Evolutionary conservation across 2,888 invertebrate genomes (phyloP), one percentile per base, ranked within the genome.

Genomic region (Acrobeloides nanus): DNA sequence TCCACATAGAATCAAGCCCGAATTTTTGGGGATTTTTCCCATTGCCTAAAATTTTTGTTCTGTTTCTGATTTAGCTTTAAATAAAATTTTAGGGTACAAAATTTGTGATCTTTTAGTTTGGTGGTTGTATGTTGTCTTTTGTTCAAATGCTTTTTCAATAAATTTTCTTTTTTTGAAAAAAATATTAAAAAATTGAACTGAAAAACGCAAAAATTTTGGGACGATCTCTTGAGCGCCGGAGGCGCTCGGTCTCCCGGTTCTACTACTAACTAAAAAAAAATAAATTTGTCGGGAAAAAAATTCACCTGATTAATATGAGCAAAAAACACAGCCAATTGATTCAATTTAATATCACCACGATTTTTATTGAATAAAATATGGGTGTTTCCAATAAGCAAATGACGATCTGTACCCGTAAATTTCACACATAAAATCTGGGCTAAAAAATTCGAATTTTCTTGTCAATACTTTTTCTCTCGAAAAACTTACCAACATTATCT

Each of bases 301-400:
- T 68, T 82, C 59, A 87, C 81, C 62, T 84, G 79, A 59, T 89
- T 86, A 4, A 97, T 78, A 75, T 89, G 87, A 0, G 87, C 83
- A 10, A 97, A 76, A 7, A 97, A 77, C 27, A 87, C 74, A 66
- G 86, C 84, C 31, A 85, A 78, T 76, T 97, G 95, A 0, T 87
- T 89, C 25, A 93, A 78, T 60, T 90, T 82, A 1, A 93, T 83
- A 74, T 95, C 93, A 18, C 85, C 83, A 31, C 95, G 79, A 59
- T 78, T 82, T 0, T 88, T 89, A 79, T 95, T 95, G 75, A 85
- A 97, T 8, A 95, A 78, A 37, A 97, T 79, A 76, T 97, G 97
- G 0, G 95, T 95, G 10, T 89, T 95, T 3, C 88, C 87, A 1
- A 95, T 82, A 40, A 87, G 81, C 29, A 92, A 37, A 1, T 53